These are phyloP conservation scores for Ommatoiulus sabulosus DNA, from an alignment of 2,888 invertebrate genomes.

Conservation along the genomic window DNA sequence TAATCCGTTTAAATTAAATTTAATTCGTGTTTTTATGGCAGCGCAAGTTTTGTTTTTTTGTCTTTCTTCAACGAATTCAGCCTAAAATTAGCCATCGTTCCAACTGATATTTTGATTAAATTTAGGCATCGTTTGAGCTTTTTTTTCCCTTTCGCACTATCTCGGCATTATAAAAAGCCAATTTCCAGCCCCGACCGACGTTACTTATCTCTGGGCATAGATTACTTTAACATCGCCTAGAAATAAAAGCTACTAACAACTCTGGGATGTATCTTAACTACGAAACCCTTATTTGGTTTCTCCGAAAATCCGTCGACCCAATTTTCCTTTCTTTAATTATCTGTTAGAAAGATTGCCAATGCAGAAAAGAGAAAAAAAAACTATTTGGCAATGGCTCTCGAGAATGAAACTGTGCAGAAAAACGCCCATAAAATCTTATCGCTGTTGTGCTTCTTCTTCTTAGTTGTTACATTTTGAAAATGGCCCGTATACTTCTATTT, in stretches of 20 bases:
- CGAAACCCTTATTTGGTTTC: constrained; percentile 29
- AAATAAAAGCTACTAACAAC: constrained; percentile 36
- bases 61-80: neutral
- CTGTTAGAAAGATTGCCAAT: constrained; percentile 29
- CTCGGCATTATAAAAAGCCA: neutral
- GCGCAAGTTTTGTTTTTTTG: neutral
- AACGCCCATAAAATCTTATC: constrained; percentile 1
- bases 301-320: neutral
- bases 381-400: neutral
- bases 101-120: constrained; percentile 10
- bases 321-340: constrained; percentile 32
- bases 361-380: constrained; percentile 9
- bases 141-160: neutral
- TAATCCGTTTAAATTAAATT: neutral
- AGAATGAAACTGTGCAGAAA: constrained; percentile 17
- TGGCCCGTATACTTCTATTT: neutral
- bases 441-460: neutral
- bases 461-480: neutral
- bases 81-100: neutral
- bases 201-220: neutral
- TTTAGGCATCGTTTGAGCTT: neutral
- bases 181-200: constrained; percentile 5
- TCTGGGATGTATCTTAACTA: constrained; percentile 30
- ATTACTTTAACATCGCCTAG: neutral
- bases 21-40: neutral